These are phyloP conservation scores for Heteractis magnifica DNA, from an alignment of 92 coral and sea anemone species.

Conservation along the genomic window DNA sequence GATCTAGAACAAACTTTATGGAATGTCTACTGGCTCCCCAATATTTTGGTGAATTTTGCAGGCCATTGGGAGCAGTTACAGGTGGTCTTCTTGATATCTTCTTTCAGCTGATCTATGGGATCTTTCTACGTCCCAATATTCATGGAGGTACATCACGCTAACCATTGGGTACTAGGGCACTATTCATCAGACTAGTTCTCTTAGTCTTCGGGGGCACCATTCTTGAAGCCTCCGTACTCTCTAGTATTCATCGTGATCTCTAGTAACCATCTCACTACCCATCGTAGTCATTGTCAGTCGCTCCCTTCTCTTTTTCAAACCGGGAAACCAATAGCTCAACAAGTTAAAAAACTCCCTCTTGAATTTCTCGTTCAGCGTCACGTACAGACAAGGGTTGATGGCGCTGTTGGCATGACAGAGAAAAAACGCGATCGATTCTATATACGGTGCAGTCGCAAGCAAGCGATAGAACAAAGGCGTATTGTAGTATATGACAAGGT, in stretches of 20 bases:
- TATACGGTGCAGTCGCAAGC: conserved; percentile 18
- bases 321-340: conserved; percentile 36
- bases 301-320: conserved; percentile 9
- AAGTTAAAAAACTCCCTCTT: conserved; percentile 67
- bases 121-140: no score
- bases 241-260: not conserved
- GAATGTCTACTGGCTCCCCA: no score
- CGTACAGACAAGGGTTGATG: conserved; percentile 75
- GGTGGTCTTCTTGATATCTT: no score
- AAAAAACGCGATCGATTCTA: conserved; percentile 62
- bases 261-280: conserved; percentile 8
- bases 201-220: not conserved
- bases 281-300: conserved; percentile 12
- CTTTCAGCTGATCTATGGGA: no score
- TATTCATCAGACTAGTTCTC: not conserved
- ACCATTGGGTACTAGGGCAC: no score
- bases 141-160: no score
- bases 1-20: no score
- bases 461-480: conserved; percentile 19
- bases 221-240: not conserved
- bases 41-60: no score
- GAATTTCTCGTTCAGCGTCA: conserved; percentile 66
- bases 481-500: conserved; percentile 48
- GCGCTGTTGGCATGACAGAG: conserved; percentile 82
- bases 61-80: no score